Evolutionary conservation across 2,113 vertebrate species (phyloP).

Genomic region (Neofelis nebulosa): DNA sequence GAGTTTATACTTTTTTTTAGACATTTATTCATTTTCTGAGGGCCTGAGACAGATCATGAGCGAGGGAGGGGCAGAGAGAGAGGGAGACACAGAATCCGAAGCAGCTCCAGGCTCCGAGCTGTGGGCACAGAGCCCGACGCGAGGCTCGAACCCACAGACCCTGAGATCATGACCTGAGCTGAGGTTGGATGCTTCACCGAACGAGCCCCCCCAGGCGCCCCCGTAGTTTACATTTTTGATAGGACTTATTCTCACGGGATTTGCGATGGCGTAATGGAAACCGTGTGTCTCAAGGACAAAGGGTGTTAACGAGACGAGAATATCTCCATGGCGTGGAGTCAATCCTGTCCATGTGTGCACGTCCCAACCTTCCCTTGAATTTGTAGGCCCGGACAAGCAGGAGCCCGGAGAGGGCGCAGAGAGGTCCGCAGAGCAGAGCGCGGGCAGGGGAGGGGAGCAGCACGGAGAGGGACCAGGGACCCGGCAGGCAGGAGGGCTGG

Average conservation of each 20-base stretch:
- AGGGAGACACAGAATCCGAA: too few relatives aligned
- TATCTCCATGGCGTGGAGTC: background rate
- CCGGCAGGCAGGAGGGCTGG: background rate
- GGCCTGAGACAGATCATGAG: too few relatives aligned
- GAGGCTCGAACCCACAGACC: too few relatives aligned
- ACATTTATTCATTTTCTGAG: too few relatives aligned
- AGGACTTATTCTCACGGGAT: background rate
- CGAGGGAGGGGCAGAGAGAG: too few relatives aligned
- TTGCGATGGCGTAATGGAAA: background rate
- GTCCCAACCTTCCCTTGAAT: background rate
- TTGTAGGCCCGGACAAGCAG: background rate
- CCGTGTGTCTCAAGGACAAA: background rate
- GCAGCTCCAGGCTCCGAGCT: too few relatives aligned
- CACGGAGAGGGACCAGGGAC: background rate
- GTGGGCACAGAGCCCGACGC: too few relatives aligned
- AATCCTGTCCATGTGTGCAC: too few relatives aligned
- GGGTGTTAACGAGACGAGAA: background rate
- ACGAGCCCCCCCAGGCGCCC: too few relatives aligned
- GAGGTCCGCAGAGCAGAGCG: background rate
- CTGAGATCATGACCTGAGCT: too few relatives aligned
- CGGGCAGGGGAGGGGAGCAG: background rate
- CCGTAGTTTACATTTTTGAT: background rate
- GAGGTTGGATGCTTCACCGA: too few relatives aligned
- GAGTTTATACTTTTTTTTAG: background rate
- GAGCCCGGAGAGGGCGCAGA: background rate